Base-by-base conservation (phyloP, 2,888 invertebrate species). In the Myopa testacea region DNA sequence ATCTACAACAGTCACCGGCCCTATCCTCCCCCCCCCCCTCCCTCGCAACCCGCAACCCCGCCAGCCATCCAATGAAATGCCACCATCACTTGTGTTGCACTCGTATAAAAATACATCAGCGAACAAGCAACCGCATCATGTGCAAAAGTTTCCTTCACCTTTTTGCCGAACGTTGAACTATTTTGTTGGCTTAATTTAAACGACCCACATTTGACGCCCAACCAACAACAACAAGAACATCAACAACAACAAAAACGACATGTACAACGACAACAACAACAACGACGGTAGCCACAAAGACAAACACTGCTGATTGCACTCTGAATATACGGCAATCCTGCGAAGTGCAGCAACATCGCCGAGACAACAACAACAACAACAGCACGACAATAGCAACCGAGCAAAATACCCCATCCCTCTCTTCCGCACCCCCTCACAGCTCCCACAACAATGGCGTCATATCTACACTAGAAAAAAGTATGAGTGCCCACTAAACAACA, bases 111-210 rank as follows among this genome's bases (percentile, higher is more conserved):
- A 45, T 38, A 37, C 63, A 40, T 16, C 34, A 38, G 37, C 45
- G 71, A 45, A 38, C 75, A 78, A 58, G 68, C 78, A 65, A 69
- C 62, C 72, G 76, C 58, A 71, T 55, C 75, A 58, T 68, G 67
- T 60, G 71, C 6, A 55, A 79, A 79, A 79, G 79, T 81, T 81
- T 80, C 79, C 80, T 81, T 81, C 81, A 81, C 81, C 81, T 81
- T 81, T 81, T 81, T 81, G 79, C 45, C 81, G 81, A 79, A 70
- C 81, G 80, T 80, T 81, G 81, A 81, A 81, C 81, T 81, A 81
- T 70, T 79, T 76, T 78, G 62, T 65, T 73, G 72, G 38, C 58
- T 60, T 69, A 60, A 52, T 71, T 73, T 45, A 78, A 65, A 37
- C 76, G 63, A 74, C 67, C 78, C 76, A 71, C 76, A 70, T 74